Conservation (phyloP, 2,888 invertebrate species). For the Brassicogethes aeneus region DNA sequence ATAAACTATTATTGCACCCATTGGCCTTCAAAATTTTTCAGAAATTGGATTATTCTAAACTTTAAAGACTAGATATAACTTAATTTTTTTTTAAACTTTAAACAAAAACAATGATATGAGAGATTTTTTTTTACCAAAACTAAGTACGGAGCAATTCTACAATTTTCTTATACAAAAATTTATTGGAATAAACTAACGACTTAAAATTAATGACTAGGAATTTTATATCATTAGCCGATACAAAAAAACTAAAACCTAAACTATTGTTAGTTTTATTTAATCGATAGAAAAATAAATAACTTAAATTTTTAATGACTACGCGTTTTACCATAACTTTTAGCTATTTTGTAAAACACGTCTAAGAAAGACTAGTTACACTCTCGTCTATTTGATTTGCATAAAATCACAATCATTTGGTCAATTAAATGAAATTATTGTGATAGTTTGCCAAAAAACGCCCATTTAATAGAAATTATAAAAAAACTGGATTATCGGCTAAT, state of each 20-base stretch:
- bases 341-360: neutral
- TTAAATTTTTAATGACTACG: conserved; percentile 26
- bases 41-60: no score
- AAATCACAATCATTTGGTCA: conserved; percentile 2
- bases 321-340: conserved; percentile 5
- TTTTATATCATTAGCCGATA: conserved; percentile 40
- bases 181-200: no score
- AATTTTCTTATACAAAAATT: no score
- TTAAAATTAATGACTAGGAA: conserved; percentile 34
- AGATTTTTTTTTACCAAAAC: no score
- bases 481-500: conserved; percentile 36
- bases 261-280: conserved; percentile 5
- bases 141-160: no score
- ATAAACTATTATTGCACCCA: conserved; percentile 29
- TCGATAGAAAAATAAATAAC: conserved; percentile 23
- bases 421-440: neutral
- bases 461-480: conserved; percentile 22
- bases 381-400: conserved; percentile 21
- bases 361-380: conserved; percentile 29
- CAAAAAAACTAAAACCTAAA: conserved; percentile 27
- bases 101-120: no score
- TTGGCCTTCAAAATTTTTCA: conserved; percentile 23
- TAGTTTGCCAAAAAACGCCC: neutral
- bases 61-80: no score
- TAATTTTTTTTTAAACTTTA: no score